Conservation (phyloP, 53 echinoderm and acorn worm species). For the Glandiceps talaboti region DNA sequence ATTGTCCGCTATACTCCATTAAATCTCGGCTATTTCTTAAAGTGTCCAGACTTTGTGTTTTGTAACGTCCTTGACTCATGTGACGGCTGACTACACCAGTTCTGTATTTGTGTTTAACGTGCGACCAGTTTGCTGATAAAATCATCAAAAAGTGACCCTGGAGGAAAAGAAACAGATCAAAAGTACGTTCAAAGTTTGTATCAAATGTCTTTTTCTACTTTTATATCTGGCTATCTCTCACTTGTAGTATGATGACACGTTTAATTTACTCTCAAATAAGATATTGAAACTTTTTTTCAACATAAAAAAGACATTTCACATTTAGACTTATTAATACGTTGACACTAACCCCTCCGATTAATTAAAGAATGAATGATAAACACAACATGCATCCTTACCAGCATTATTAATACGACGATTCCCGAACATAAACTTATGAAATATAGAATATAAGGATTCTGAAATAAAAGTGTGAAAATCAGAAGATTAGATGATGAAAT, state of each 20-base stretch:
- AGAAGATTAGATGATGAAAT: too few relatives aligned
- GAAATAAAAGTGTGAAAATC: neutral
- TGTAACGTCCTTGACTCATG: neutral
- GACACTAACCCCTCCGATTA: too few relatives aligned
- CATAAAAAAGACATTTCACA: too few relatives aligned
- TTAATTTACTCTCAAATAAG: too few relatives aligned
- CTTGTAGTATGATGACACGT: too few relatives aligned
- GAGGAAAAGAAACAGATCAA: neutral
- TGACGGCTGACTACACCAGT: neutral
- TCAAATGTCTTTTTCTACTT: too few relatives aligned
- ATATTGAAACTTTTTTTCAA: too few relatives aligned
- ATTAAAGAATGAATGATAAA: neutral
- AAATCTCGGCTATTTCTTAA: neutral
- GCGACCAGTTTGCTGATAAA: neutral
- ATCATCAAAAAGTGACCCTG: neutral
- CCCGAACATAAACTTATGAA: neutral
- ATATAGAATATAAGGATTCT: neutral
- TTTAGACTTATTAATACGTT: too few relatives aligned
- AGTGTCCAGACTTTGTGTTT: neutral
- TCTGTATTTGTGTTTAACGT: neutral
- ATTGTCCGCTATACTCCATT: neutral
- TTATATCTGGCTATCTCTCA: too few relatives aligned
- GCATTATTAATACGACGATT: neutral
- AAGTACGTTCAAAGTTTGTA: too few relatives aligned
- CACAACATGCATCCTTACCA: neutral